Evolutionary conservation across 2,113 vertebrate genomes (phyloP).

Genomic region (Paracanthobrama guichenoti): DNA sequence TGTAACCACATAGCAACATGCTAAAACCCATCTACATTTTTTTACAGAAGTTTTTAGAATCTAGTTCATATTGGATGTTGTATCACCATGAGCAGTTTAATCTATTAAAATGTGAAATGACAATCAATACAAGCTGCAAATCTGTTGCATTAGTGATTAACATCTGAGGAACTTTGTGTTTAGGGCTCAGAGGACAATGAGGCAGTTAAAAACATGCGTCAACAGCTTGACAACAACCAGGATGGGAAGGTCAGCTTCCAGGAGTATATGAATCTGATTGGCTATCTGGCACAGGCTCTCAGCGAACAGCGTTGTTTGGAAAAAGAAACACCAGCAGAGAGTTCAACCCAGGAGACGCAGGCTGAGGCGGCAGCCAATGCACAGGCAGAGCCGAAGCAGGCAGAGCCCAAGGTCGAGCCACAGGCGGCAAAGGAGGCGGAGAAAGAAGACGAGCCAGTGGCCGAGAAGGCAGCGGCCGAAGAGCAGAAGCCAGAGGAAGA

Average conservation of each 20-base stretch:
- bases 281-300: slow-evolving; percentile 68
- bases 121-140: not conserved
- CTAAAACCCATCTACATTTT: not conserved
- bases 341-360: slow-evolving; percentile 49
- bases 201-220: slow-evolving; percentile 70
- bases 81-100: not conserved
- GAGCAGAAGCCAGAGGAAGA: slow-evolving; percentile 33
- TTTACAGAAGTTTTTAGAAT: not conserved
- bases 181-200: slow-evolving; percentile 73
- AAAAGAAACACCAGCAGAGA: slow-evolving; percentile 52
- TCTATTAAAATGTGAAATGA: not conserved
- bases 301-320: slow-evolving; percentile 63
- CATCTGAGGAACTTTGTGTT: slow-evolving; percentile 18
- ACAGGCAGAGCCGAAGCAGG: slow-evolving; percentile 15
- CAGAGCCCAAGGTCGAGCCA: slow-evolving; percentile 28
- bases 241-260: slow-evolving; percentile 76
- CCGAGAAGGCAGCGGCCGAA: not conserved
- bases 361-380: slow-evolving; percentile 11
- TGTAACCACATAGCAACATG: not conserved
- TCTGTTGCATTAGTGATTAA: not conserved
- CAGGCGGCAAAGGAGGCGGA: slow-evolving; percentile 12
- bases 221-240: slow-evolving; percentile 69
- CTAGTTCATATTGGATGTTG: not conserved
- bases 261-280: slow-evolving; percentile 77
- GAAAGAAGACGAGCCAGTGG: slow-evolving; percentile 31